Conservation (phyloP, 2,797 vertebrate genomes). For the Mormyrops boulengeri region DNA sequence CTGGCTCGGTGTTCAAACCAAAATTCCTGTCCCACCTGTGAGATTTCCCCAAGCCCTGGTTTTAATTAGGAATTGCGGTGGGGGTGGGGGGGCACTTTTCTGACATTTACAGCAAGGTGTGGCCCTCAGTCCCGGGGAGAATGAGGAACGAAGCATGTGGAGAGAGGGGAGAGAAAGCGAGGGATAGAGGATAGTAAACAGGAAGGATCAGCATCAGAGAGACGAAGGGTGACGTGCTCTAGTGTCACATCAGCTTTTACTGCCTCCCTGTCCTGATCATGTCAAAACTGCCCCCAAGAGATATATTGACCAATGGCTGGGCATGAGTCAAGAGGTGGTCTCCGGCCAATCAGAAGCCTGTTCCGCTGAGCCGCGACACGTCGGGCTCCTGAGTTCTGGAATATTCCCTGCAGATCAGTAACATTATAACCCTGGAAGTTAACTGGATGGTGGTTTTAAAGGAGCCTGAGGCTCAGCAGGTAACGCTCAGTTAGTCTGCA, state of each 20-base stretch:
- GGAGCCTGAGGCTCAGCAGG: too few relatives aligned
- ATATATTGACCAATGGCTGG: background rate
- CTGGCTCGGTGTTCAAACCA: background rate
- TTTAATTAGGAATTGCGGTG: slow-evolving; percentile 2
- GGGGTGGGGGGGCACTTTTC: background rate
- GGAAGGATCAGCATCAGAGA: background rate
- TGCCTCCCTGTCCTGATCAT: background rate
- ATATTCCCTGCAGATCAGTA: background rate
- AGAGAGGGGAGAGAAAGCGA: background rate
- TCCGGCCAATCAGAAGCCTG: background rate
- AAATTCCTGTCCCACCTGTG: background rate
- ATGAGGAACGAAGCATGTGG: background rate
- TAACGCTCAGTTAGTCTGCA: background rate
- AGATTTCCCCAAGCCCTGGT: background rate
- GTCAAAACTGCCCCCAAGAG: background rate
- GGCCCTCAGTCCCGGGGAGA: background rate
- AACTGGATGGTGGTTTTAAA: background rate
- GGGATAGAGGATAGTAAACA: background rate
- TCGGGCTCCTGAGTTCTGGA: background rate
- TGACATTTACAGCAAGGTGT: background rate
- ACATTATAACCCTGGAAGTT: background rate
- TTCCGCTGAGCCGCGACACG: background rate
- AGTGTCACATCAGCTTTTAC: background rate
- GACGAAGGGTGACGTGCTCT: background rate
- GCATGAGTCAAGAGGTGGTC: background rate